A percentile compares a stretch with the other conserved stretches of the same genome.
phyloP scores from a whole-genome alignment of 2,888 invertebrate species.

The Ecdyonurus torrentis region DNA sequence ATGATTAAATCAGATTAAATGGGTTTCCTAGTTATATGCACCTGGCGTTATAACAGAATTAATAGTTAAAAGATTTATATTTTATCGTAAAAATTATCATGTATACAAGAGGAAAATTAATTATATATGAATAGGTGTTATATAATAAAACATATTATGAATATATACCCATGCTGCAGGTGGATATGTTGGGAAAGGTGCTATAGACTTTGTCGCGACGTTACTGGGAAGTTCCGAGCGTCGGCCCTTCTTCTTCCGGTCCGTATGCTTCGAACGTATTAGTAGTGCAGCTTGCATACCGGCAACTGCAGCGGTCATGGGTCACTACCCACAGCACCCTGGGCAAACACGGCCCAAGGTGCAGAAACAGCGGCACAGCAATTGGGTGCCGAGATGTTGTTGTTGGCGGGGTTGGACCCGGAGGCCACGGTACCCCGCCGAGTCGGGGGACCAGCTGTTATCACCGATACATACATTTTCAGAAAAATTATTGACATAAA shows the following conservation, averaged over 20 bases:
- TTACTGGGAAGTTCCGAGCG: slow-evolving; percentile 61
- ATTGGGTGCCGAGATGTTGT: neutral
- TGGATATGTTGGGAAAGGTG: slow-evolving; percentile 75
- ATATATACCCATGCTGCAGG: slow-evolving; percentile 48
- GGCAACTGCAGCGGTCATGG: slow-evolving; percentile 17
- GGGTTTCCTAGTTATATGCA: no score
- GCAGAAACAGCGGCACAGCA: neutral
- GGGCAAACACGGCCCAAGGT: neutral
- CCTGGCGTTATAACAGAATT: no score
- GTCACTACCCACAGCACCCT: neutral
- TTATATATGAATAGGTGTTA: no score
- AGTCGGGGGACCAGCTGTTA: neutral
- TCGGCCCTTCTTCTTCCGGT: slow-evolving; percentile 55
- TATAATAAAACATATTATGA: no score
- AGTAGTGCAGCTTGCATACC: slow-evolving; percentile 88
- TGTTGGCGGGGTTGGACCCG: neutral
- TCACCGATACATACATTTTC: no score
- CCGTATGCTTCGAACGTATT: slow-evolving; percentile 79
- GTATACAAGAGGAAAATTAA: no score
- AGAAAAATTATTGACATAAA: no score
- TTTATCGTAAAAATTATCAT: no score
- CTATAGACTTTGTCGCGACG: slow-evolving; percentile 72
- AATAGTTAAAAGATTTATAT: no score
- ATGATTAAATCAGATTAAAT: no score
- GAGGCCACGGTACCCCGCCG: slow-evolving; percentile 23